Conservation (phyloP, 2,888 invertebrate species). For the Amphipoea oculea region DNA sequence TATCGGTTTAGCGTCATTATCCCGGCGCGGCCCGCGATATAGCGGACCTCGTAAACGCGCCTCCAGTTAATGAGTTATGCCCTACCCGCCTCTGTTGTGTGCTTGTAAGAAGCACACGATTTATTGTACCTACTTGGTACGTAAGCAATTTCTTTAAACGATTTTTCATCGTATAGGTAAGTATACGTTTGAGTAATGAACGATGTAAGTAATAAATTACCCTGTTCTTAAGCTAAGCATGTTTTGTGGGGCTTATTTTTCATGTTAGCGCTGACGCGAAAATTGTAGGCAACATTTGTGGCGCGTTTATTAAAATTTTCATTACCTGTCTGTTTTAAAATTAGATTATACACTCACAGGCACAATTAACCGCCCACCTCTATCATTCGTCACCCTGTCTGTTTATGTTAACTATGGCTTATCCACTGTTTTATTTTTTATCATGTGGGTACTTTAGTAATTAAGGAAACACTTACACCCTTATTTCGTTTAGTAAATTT, state of each 20-base stretch:
- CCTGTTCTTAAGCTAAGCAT: constrained; percentile 60
- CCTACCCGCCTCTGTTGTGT: constrained; percentile 66
- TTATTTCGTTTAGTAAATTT: too few species aligned
- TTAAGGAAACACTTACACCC: too few species aligned
- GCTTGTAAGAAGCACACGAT: constrained; percentile 73
- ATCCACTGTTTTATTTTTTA: too few species aligned
- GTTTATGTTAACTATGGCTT: too few species aligned
- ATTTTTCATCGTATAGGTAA: constrained; percentile 71
- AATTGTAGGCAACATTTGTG: constrained; percentile 55
- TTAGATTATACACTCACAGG: constrained; percentile 42
- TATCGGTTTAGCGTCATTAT: constrained; percentile 89
- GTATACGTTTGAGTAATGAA: constrained; percentile 69
- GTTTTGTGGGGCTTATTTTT: constrained; percentile 61
- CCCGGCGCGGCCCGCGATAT: constrained; percentile 75
- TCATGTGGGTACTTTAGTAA: too few species aligned
- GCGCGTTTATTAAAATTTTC: constrained; percentile 53
- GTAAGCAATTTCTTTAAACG: constrained; percentile 76
- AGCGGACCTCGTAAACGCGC: constrained; percentile 77
- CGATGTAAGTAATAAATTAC: constrained; percentile 68
- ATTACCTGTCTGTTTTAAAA: constrained; percentile 53
- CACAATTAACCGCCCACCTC: too few species aligned
- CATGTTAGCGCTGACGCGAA: constrained; percentile 55
- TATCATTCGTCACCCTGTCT: too few species aligned
- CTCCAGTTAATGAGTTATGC: constrained; percentile 74
- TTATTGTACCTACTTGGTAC: constrained; percentile 73